Conservation (phyloP, 2,888 invertebrate genomes). For the Cylloceria caligata region DNA sequence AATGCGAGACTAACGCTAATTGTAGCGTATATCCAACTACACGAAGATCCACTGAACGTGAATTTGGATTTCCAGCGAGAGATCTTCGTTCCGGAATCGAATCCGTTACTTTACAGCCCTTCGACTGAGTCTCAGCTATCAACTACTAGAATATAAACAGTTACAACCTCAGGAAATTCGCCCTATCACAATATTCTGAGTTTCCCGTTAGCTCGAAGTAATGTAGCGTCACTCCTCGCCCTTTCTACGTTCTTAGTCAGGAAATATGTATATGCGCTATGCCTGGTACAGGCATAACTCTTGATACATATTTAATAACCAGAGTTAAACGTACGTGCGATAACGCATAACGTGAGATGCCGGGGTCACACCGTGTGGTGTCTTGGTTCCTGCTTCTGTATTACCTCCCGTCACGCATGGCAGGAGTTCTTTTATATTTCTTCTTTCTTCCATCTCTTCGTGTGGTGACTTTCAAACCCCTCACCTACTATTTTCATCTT, state of each 20-base stretch:
- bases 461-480: conserved; percentile 42
- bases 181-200: background rate
- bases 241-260: background rate
- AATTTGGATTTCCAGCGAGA: background rate
- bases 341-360: conserved; percentile 24
- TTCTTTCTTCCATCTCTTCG: conserved; percentile 9
- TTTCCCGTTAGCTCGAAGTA: background rate
- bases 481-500: background rate
- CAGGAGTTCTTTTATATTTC: background rate
- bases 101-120: background rate
- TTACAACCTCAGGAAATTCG: background rate
- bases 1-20: conserved; percentile 24
- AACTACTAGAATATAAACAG: background rate
- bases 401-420: conserved; percentile 64
- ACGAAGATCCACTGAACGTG: background rate
- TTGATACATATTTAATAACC: conserved; percentile 42
- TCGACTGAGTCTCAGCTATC: background rate
- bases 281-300: background rate
- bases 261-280: background rate
- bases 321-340: conserved; percentile 40
- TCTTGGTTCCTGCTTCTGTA: conserved; percentile 16
- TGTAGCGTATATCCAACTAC: conserved; percentile 17
- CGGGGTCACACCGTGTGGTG: conserved; percentile 14
- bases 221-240: background rate
- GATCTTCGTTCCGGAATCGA: background rate